Conservation (phyloP, 2,888 invertebrate species). For the Phytoseiulus persimilis region DNA sequence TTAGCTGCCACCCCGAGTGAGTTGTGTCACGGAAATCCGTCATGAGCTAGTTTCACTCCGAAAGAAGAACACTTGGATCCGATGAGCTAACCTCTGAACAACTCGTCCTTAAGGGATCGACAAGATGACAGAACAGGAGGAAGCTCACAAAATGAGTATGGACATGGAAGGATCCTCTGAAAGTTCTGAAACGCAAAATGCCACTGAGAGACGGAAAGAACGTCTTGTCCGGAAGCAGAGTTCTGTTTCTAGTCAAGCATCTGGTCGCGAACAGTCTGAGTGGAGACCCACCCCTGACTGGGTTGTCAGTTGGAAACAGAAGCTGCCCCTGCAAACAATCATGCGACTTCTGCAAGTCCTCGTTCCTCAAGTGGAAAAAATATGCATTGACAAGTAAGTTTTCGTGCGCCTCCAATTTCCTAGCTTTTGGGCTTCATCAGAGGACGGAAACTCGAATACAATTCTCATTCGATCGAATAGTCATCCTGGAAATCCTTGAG, state of each 20-base stretch:
- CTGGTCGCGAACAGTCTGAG: constrained; percentile 41
- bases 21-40: constrained; percentile 44
- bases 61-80: no score
- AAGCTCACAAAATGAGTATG: constrained; percentile 60
- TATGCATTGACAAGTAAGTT: constrained; percentile 92
- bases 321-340: constrained; percentile 94
- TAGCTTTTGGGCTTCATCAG: no score
- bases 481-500: no score
- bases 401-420: constrained; percentile 15
- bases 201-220: neutral
- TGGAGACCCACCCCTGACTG: constrained; percentile 94
- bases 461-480: no score
- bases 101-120: constrained; percentile 66
- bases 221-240: constrained; percentile 40
- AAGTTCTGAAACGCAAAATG: constrained; percentile 17
- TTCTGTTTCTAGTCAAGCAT: constrained; percentile 41
- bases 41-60: constrained; percentile 39
- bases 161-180: constrained; percentile 27
- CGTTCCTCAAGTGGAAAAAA: constrained; percentile 99
- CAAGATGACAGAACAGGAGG: constrained; percentile 88
- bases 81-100: no score
- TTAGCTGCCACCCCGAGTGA: constrained; percentile 78
- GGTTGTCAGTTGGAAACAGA: constrained; percentile 92
- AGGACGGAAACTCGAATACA: no score
- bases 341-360: constrained; percentile 92